Base-by-base conservation (phyloP, 1,140 invertebrate genomes). In the Drosophila tropicalis region DNA sequence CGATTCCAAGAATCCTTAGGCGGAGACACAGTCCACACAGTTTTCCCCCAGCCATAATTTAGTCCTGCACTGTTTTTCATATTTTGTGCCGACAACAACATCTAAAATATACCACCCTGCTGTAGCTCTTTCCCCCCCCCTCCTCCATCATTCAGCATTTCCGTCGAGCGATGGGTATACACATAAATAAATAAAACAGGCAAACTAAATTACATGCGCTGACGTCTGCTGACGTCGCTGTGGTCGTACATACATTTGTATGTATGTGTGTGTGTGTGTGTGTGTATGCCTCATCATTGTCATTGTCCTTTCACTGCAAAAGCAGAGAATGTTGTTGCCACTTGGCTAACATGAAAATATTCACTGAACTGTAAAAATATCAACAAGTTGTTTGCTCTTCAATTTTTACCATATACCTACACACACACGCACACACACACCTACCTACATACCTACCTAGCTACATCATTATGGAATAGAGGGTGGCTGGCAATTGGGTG, bases 311-410 rank as follows among this genome's bases (percentile, higher is more conserved):
- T 41, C 41, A 32, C n/a, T 39, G 40, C 22, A 19, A 34, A 15
- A 32, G 65, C 17, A 58, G 32, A 39, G 15, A 41, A 25, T 69
- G 17, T 56, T 64, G 41, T 51, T 71, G 65, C 34, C 64, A 65
- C 56, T 71, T 55, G 39, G 64, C 65, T 68, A 68, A 79, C 78
- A 81, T 78, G 58, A 72, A 73, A 77, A 79, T 87, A 73, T 89
- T 87, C 84, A 89, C 66, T 84, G 84, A 87, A 89, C 84, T 89
- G 84, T 89, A 71, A 87, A 87, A 87, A 87, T 87, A 87, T 87
- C 84, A 87, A 87, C 84, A 87, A 87, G 84, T 87, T 87, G 83
- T 89, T 87, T 87, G 83, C 80, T 80, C 80, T 89, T 81, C 83
- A 76, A 76, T 77, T 73, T 74, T 61, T 70, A 60, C 77, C 36